Evolutionary conservation across 2,113 vertebrate genomes (phyloP).

Genomic region (Girardinichthys multiradiatus): DNA sequence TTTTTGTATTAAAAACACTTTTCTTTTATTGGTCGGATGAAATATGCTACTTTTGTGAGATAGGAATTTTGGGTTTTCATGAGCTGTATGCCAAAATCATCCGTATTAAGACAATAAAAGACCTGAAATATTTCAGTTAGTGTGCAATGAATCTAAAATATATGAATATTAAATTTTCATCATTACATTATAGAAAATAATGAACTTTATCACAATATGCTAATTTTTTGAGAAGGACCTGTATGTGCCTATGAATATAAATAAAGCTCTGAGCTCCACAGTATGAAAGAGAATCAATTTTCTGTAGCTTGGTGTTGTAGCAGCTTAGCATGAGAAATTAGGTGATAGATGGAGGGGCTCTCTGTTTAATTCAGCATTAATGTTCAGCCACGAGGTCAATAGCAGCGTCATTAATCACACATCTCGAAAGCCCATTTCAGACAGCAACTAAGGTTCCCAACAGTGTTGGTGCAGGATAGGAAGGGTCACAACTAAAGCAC

Average conservation of each 20-base stretch:
- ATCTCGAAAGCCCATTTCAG: constrained; percentile 13
- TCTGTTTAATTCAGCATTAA: constrained; percentile 60
- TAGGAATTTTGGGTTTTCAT: no score
- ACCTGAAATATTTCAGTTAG: no score
- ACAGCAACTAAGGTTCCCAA: constrained; percentile 12
- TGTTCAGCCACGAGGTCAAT: constrained; percentile 61
- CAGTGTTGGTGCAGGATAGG: constrained; percentile 11
- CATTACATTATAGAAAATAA: no score
- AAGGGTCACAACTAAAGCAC: constrained; percentile 14
- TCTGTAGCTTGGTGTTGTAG: constrained; percentile 26
- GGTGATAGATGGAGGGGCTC: constrained; percentile 60
- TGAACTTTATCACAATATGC: no score
- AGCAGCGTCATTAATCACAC: constrained; percentile 59
- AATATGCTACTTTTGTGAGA: no score
- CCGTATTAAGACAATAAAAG: no score
- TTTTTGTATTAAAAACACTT: no score
- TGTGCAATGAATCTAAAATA: no score
- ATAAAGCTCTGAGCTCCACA: constrained; percentile 33
- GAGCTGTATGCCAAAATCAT: no score
- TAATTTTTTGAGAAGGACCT: no score
- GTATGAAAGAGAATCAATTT: constrained; percentile 56
- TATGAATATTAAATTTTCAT: no score
- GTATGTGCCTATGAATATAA: constrained; percentile 33
- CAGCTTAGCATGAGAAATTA: constrained; percentile 43
- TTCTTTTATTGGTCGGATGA: no score